phyloP scores from a whole-genome alignment of 2,113 vertebrate genomes.

The Urocolius indicus region DNA sequence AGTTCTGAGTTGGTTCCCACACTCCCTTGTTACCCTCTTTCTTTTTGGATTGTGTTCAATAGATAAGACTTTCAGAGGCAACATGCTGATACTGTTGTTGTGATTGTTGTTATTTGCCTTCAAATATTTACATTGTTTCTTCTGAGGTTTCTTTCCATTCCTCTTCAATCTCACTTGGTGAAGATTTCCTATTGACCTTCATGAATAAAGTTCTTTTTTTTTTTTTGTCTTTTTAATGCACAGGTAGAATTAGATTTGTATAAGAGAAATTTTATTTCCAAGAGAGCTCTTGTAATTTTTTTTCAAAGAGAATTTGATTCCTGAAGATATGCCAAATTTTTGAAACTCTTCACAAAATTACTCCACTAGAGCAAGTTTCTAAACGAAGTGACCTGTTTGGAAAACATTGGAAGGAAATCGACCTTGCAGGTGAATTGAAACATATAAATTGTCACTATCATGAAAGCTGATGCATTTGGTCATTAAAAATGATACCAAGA shows the following conservation, averaged over 20 bases:
- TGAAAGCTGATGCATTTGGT: not conserved
- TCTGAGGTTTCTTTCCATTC: not conserved
- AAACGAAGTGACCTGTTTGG: not conserved
- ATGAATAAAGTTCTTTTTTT: not conserved
- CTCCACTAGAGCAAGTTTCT: not conserved
- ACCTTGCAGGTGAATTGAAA: not conserved
- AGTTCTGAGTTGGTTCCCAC: not conserved
- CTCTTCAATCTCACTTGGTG: not conserved
- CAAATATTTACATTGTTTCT: conserved; percentile 17
- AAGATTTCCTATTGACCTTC: not conserved
- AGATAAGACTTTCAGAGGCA: not conserved
- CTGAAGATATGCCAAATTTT: not conserved
- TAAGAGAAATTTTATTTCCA: not conserved
- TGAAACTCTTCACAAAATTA: not conserved
- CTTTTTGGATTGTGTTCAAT: not conserved
- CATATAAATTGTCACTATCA: not conserved
- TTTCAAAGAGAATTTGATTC: not conserved
- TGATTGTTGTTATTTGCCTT: not conserved
- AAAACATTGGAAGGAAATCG: not conserved
- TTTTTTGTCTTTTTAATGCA: not conserved
- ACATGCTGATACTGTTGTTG: not conserved
- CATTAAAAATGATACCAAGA: conserved; percentile 1
- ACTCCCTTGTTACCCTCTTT: not conserved
- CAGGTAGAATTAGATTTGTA: not conserved
- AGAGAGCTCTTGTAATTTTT: not conserved